Percentiles rank a stretch among this genome's conserved stretches.
Conservation (phyloP, 2,113 vertebrate genomes). For the Nesoenas mayeri region DNA sequence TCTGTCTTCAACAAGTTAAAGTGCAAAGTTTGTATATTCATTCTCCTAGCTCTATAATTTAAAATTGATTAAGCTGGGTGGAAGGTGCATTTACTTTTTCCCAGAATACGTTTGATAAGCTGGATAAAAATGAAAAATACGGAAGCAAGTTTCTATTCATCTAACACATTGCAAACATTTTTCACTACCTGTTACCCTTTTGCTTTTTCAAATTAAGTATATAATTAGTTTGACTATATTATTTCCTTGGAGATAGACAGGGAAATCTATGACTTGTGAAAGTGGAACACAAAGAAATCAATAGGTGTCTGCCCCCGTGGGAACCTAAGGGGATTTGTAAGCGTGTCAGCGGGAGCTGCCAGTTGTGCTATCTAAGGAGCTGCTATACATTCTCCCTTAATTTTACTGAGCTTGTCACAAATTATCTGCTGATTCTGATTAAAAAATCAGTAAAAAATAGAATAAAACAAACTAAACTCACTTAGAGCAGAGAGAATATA, state of each 20-base stretch:
- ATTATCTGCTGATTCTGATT: neutral
- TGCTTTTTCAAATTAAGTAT: constrained; percentile 69
- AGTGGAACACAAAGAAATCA: constrained; percentile 74
- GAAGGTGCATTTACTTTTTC: neutral
- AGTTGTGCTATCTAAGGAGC: constrained; percentile 6
- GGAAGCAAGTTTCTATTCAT: neutral
- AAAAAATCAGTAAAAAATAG: neutral
- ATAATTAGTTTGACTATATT: constrained; percentile 67
- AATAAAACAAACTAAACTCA: neutral
- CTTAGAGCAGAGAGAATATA: neutral
- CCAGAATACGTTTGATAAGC: neutral
- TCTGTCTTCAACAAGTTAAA: neutral
- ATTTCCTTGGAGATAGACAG: constrained; percentile 33
- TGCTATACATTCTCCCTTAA: neutral
- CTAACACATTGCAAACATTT: constrained; percentile 21
- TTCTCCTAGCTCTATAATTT: neutral
- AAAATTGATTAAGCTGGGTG: neutral
- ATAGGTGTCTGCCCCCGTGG: constrained; percentile 48
- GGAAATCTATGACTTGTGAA: constrained; percentile 69
- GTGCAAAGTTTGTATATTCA: neutral
- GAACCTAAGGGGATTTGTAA: constrained; percentile 52
- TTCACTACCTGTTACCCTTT: constrained; percentile 61
- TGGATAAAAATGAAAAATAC: neutral
- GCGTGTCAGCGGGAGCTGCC: constrained; percentile 9
- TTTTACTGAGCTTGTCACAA: neutral